Conservation (phyloP, 2,888 invertebrate species). For the Lycophotia porphyrea region DNA sequence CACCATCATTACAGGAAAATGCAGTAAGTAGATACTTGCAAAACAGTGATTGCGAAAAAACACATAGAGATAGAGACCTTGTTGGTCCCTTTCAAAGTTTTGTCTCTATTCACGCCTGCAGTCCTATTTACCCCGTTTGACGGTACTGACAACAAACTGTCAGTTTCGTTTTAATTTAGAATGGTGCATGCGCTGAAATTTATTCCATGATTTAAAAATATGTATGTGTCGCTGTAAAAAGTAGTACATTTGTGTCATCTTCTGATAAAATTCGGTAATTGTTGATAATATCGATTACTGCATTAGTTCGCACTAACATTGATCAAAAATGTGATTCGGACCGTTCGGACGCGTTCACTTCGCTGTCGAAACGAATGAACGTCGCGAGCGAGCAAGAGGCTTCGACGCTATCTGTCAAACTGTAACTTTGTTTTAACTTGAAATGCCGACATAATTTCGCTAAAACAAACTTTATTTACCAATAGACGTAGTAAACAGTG, state of each 20-base stretch:
- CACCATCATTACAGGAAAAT: not conserved
- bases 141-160: no score
- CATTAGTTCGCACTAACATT: not conserved
- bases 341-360: conserved; percentile 55
- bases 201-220: not conserved
- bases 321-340: conserved; percentile 51
- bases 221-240: not conserved
- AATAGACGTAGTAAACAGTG: conserved; percentile 66
- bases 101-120: no score
- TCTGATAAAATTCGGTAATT: not conserved
- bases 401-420: conserved; percentile 73
- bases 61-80: no score
- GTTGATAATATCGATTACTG: not conserved
- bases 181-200: no score
- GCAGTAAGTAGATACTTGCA: not conserved
- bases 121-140: no score
- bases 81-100: no score
- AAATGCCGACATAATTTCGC: conserved; percentile 69
- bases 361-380: conserved; percentile 60
- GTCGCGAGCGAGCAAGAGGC: conserved; percentile 67
- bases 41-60: not conserved
- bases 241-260: not conserved
- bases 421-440: conserved; percentile 68
- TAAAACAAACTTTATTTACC: conserved; percentile 70
- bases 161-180: not conserved